Evolutionary conservation across 2,113 vertebrate species (phyloP).

Genomic region (Calypte anna): DNA sequence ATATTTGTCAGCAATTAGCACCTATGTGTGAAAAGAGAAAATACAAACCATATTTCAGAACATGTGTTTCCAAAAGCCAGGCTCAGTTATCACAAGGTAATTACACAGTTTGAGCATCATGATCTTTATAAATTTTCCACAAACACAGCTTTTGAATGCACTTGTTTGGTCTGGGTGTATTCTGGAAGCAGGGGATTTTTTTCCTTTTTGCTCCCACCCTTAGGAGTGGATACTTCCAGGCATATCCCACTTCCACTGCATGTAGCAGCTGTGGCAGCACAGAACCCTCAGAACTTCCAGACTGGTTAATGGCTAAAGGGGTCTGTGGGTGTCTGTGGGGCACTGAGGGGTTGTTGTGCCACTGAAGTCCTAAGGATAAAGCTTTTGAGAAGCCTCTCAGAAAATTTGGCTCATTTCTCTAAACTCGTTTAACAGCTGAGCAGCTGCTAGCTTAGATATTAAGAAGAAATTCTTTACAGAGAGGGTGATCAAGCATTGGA

Average conservation of each 20-base stretch:
- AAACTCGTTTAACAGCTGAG: not conserved
- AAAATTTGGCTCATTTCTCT: not conserved
- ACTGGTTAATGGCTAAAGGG: not conserved
- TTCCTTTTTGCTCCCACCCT: not conserved
- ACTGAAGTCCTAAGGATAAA: not conserved
- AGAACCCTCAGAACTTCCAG: not conserved
- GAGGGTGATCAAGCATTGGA: too few species aligned
- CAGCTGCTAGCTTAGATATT: not conserved
- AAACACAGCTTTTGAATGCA: not conserved
- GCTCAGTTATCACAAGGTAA: not conserved
- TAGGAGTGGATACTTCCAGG: not conserved
- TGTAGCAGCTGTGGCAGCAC: fast-evolving
- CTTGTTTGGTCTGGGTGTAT: not conserved
- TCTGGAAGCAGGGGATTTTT: not conserved
- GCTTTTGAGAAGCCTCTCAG: not conserved
- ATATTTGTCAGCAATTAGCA: not conserved
- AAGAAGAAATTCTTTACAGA: too few species aligned
- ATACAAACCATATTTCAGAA: not conserved
- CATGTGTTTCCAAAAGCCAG: fast-evolving
- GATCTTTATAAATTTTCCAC: not conserved
- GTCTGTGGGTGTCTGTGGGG: not conserved
- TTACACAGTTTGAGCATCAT: not conserved
- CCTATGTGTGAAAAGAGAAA: not conserved
- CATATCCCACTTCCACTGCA: not conserved
- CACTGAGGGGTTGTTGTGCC: not conserved